Percentiles rank a stretch among this genome's conserved stretches.
phyloP scores from a whole-genome alignment of 2,888 invertebrate species.

The Diadromus collaris region DNA sequence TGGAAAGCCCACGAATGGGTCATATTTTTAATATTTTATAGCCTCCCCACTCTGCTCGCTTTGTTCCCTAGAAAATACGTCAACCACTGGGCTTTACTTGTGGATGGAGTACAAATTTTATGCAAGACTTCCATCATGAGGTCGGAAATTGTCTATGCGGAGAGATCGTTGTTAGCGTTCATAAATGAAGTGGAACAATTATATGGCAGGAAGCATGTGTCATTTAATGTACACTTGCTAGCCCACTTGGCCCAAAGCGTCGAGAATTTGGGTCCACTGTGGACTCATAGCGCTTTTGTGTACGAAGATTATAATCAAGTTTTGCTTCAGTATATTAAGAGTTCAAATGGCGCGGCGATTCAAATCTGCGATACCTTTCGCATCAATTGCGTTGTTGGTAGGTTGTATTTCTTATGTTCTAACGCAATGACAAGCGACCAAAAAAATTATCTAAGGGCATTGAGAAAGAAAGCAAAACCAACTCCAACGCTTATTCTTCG shows the following conservation, averaged over 20 bases:
- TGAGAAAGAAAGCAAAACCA: not conserved
- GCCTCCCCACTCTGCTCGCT: slow-evolving; percentile 35
- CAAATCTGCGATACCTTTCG: slow-evolving; percentile 47
- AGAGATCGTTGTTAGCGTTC: slow-evolving; percentile 24
- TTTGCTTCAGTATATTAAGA: slow-evolving; percentile 36
- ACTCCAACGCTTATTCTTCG: not conserved
- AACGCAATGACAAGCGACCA: slow-evolving; percentile 16
- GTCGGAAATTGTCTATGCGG: slow-evolving; percentile 46
- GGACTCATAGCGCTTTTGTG: slow-evolving; percentile 45
- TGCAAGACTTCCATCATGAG: slow-evolving; percentile 45
- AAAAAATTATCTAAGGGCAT: slow-evolving; percentile 16
- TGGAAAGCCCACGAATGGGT: slow-evolving; percentile 55
- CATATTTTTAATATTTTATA: slow-evolving; percentile 47
- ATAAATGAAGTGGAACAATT: slow-evolving; percentile 4
- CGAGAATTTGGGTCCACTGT: not conserved
- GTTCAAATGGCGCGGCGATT: slow-evolving; percentile 35
- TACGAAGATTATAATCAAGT: slow-evolving; percentile 41
- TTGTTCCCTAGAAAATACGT: slow-evolving; percentile 15
- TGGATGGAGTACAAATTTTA: slow-evolving; percentile 52
- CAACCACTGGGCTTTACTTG: slow-evolving; percentile 44
- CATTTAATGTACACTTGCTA: slow-evolving; percentile 38
- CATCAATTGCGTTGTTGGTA: slow-evolving; percentile 9
- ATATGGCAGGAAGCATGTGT: not conserved
- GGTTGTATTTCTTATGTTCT: slow-evolving; percentile 13
- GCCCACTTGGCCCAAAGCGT: slow-evolving; percentile 47